phyloP scores from a whole-genome alignment of 92 coral and sea anemone genomes.

The Siderastrea siderea region DNA sequence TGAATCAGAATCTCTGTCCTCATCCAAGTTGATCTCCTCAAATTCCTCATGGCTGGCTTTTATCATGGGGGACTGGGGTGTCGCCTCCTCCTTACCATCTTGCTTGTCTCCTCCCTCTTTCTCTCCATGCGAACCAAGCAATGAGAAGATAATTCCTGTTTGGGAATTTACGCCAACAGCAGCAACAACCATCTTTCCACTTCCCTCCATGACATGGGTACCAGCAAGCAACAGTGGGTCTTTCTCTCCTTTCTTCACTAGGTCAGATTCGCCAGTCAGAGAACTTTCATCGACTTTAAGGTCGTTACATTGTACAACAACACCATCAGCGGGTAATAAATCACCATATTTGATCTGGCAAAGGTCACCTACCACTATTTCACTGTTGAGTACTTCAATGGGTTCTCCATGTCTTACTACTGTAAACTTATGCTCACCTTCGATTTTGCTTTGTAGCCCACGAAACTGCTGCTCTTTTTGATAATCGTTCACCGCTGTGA shows the following conservation, averaged over 20 bases:
- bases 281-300: constrained; percentile 99
- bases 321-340: constrained; percentile 97
- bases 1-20: constrained; percentile 65
- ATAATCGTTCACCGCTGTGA: constrained; percentile 97
- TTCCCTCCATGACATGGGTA: constrained; percentile 98
- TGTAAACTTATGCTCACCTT: constrained; percentile 95
- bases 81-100: constrained; percentile 53
- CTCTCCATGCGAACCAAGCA: constrained; percentile 83
- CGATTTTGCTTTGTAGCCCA: constrained; percentile 96
- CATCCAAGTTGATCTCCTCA: constrained; percentile 88
- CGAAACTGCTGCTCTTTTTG: constrained; percentile 98
- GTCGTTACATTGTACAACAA: constrained; percentile 96
- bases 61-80: constrained; percentile 87
- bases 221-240: constrained; percentile 95
- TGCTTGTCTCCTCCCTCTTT: constrained; percentile 53
- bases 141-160: constrained; percentile 93
- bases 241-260: constrained; percentile 92
- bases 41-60: constrained; percentile 79
- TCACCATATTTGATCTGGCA: constrained; percentile 99
- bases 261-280: constrained; percentile 97
- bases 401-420: constrained; percentile 92
- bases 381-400: constrained; percentile 91
- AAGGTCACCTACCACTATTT: constrained; percentile 97
- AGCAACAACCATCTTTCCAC: constrained; percentile 98
- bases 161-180: constrained; percentile 98